Base-by-base conservation (phyloP, 2,113 vertebrate species). In the Apaloderma vittatum region DNA sequence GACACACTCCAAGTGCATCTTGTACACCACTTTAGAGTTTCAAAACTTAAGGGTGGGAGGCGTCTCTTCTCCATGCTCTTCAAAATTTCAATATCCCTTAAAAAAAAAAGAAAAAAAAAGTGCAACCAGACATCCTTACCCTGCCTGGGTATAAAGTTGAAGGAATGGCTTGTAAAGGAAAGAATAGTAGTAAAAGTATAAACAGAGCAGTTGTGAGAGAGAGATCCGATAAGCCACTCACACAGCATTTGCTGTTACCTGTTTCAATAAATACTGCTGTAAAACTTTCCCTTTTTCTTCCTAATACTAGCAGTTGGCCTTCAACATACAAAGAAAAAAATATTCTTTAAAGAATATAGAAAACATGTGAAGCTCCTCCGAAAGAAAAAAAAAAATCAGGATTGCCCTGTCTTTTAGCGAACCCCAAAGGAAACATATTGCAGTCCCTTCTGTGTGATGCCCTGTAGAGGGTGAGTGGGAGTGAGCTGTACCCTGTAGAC, bases 81-180 rank as follows among this genome's bases (percentile, higher is more conserved):
- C 72, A 88, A 71, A 93, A 88, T 83, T 45, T 74, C 85, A 58
- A 20, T 70, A 62, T 24, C 18, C 3, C 19, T 81, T 77, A 7
- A 18, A 32, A 68, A 84, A 22, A 68, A 90, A 14, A 0, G 1
- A 37, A 90, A 37, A 14, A 0, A 1, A 37, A 12, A 45, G 36
- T 15, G 9, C 0, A 7, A 67, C 17, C 52, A 37, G 10, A 5
- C 45, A 32, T 65, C 0, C 0, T 78, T 67, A 40, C 37, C 36
- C 17, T 80, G 67, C 23, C 19, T 61, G 55, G 37, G 27, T 77
- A 19, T 11, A 21, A 62, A 86, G 16, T 8, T 48, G 66, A 80
- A 22, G 27, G 37, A 71, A 73, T 15, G 11, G 49, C 14, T 93
- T 68, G 6, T 46, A 68, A 59, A 20, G 30, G 13, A 30, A 71